Evolutionary conservation across 2,888 invertebrate species (phyloP).

Genomic region (Deladenus siricidicola): DNA sequence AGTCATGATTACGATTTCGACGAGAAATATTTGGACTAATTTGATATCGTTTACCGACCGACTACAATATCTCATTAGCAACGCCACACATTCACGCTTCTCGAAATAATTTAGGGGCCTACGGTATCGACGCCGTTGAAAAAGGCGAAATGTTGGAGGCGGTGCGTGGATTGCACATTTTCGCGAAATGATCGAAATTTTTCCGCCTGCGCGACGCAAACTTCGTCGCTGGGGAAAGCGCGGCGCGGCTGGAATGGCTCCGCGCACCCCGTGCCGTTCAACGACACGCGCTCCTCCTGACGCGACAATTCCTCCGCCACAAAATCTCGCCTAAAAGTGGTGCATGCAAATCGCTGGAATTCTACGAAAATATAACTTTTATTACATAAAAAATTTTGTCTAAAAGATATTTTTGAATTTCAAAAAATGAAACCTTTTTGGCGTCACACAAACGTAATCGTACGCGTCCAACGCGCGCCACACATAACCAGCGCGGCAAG

Average conservation of each 20-base stretch:
- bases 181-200: constrained; percentile 21
- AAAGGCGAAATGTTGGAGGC: constrained; percentile 38
- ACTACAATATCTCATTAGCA: too few relatives aligned
- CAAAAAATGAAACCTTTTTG: constrained; percentile 7
- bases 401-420: neutral
- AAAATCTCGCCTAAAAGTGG: constrained; percentile 8
- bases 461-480: constrained; percentile 49
- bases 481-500: constrained; percentile 37
- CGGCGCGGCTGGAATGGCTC: constrained; percentile 26
- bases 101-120: constrained; percentile 29
- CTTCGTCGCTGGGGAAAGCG: constrained; percentile 32
- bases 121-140: constrained; percentile 52
- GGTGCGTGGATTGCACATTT: constrained; percentile 27
- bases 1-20: too few relatives aligned
- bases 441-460: constrained; percentile 48
- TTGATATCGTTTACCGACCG: too few relatives aligned
- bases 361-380: neutral
- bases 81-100: too few relatives aligned
- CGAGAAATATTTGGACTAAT: too few relatives aligned
- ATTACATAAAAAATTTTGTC: neutral
- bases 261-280: constrained; percentile 14
- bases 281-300: constrained; percentile 17
- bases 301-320: constrained; percentile 8
- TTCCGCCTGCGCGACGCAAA: constrained; percentile 28
- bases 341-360: neutral